Evolutionary conservation across 2,113 vertebrate species (phyloP), one percentile per base, ranked within the genome.

Genomic region (Toxotes chatareus): DNA sequence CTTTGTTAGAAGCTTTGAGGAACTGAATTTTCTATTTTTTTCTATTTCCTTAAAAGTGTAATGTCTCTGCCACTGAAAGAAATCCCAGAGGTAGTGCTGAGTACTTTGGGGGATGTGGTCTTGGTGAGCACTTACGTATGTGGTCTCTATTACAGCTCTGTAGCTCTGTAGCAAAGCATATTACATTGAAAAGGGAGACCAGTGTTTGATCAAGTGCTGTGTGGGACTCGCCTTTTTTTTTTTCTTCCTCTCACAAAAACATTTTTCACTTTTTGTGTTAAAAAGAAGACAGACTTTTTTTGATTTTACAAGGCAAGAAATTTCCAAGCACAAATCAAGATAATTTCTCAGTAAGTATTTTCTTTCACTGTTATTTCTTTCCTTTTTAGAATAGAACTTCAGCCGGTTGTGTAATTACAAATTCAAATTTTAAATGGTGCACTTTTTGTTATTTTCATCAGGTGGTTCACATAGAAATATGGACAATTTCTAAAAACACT

Each of bases 311-410:
- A 87, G 38, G 36, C 32, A 86, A 70, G 49, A 86, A 51, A 86
- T 82, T 82, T 76, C 47, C 38, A 40, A 83, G 65, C 76, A 56
- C 64, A 82, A 79, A 82, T 56, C 73, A 86, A 83, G 75, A 81
- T 51, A 76, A 68, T 78, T 79, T 14, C 67, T 79, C 70, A 84
- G 85, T 91, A 88, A 92, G 89, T 91, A 86, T 87, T 79, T 85
- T 61, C 53, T 62, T 89, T 76, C 32, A 44, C 27, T 80, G 3
- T 77, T 76, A 49, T 72, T 80, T 27, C 31, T 67, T 63, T 79
- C 16, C 19, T 34, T 85, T 11, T 7, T 67, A 17, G 76, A 76
- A 79, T 71, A 11, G 40, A 84, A 87, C 67, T 14, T 17, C 53
- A 80, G 73, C 83, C 1, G 3, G 23, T 80, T 85, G 1, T 73